These are phyloP conservation scores for Trachymyrmex septentrionalis DNA, from an alignment of 1,140 invertebrate genomes.

Conservation along the genomic window DNA sequence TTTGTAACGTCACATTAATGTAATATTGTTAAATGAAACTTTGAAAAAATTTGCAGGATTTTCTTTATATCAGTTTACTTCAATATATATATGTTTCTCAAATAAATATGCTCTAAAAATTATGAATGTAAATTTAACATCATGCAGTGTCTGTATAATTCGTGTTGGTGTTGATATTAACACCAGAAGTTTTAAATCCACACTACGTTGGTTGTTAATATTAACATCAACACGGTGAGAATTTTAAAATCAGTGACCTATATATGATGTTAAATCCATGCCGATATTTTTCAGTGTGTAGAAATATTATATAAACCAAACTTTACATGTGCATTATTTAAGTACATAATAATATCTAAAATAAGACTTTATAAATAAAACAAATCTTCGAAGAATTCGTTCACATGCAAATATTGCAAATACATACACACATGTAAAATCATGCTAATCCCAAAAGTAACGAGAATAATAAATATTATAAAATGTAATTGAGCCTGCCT, in stretches of 20 bases:
- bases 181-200: too few relatives aligned
- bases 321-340: not conserved
- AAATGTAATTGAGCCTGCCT: not conserved
- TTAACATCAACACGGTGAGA: too few relatives aligned
- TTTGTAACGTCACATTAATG: not conserved
- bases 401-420: not conserved
- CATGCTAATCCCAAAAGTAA: not conserved
- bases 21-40: not conserved
- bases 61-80: not conserved
- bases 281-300: too few relatives aligned
- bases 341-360: not conserved
- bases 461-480: not conserved
- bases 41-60: not conserved
- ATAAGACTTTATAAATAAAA: not conserved
- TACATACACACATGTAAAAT: not conserved
- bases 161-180: too few relatives aligned
- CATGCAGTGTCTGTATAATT: too few relatives aligned
- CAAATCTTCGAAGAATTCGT: not conserved
- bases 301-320: not conserved
- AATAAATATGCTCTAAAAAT: not conserved
- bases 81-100: too few relatives aligned
- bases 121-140: too few relatives aligned
- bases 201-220: too few relatives aligned
- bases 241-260: too few relatives aligned
- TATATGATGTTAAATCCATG: too few relatives aligned